Percentiles rank a stretch among this genome's conserved stretches.
Conservation (phyloP, 53 echinoderm and acorn worm genomes). For the Hippasteria phrygiana region DNA sequence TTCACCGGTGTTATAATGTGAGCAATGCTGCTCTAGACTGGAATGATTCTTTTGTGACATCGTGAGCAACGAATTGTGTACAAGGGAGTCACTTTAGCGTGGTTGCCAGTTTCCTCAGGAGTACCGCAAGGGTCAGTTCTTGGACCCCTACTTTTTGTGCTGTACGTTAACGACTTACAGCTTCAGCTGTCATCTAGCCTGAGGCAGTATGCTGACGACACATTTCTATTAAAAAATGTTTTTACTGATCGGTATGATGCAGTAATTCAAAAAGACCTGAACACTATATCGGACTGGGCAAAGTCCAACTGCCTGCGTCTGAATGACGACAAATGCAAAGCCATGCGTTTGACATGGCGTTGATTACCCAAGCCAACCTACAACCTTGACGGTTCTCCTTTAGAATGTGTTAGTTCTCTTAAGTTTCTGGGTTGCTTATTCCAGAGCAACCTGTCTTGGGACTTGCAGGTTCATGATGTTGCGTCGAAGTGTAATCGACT, state of each 20-base stretch:
- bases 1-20: slow-evolving; percentile 2
- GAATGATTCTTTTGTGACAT: slow-evolving; percentile 1
- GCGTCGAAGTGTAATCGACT: not conserved
- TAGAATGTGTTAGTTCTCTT: not conserved
- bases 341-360: not conserved
- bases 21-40: not conserved
- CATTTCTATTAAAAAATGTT: not conserved
- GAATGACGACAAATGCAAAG: not conserved
- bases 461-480: not conserved
- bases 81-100: not conserved
- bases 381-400: not conserved
- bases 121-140: not conserved
- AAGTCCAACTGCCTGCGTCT: too few species aligned
- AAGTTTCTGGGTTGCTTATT: not conserved
- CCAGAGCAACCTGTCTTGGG: not conserved
- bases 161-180: not conserved
- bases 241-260: not conserved
- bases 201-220: too few species aligned
- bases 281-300: not conserved
- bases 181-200: not conserved
- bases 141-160: not conserved
- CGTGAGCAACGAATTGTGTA: slow-evolving; percentile 6
- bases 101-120: not conserved
- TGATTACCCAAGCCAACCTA: not conserved
- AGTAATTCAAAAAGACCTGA: not conserved